Base-by-base conservation (phyloP, 2,888 invertebrate genomes). In the Drosophila longiperda region DNA sequence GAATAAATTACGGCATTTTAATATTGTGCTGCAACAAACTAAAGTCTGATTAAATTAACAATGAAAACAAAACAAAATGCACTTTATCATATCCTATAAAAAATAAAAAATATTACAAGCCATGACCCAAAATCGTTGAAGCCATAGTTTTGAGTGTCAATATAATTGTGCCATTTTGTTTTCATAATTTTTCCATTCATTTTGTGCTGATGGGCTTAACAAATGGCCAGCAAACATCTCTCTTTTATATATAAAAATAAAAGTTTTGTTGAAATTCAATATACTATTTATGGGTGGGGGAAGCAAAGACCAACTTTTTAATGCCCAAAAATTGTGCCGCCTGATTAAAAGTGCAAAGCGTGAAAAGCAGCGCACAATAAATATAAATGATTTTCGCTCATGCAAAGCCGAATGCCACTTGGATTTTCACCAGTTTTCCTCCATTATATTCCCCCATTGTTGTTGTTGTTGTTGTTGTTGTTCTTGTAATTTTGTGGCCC, bases 281-380 rank as follows among this genome's bases (percentile, higher is more conserved):
- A 75, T 78, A 40, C 63, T 61, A 64, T 66, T 48, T 38, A 29
- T 29, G 29, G 38, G 34, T 26, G 26, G 53, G 63, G 6, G 34
- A 20, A 5, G 29, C 5, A 5, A 5, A 0, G 62, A 40, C 33
- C 66, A 72, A 63, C 23, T 55, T 26, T 38, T 78, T 80, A 81
- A 83, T 79, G 72, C 82, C 52, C 48, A 58, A 75, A 82, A 82
- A 79, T 64, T 74, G 68, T 76, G 86, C 74, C 73, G 84, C 73
- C 84, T 84, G 84, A 84, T 84, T 84, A 84, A 86, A 78, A 83
- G 84, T 79, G 84, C 82, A 84, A 70, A 78, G 82, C 86, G 86
- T 83, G 82, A 84, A 86, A 83, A 82, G 84, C 84, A 82, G 81
- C 66, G 77, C 81, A 81, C 81, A 84, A 87, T 87, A 84, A 85